Evolutionary conservation across 2,113 vertebrate species (phyloP).

Genomic region (Ptilonorhynchus violaceus): DNA sequence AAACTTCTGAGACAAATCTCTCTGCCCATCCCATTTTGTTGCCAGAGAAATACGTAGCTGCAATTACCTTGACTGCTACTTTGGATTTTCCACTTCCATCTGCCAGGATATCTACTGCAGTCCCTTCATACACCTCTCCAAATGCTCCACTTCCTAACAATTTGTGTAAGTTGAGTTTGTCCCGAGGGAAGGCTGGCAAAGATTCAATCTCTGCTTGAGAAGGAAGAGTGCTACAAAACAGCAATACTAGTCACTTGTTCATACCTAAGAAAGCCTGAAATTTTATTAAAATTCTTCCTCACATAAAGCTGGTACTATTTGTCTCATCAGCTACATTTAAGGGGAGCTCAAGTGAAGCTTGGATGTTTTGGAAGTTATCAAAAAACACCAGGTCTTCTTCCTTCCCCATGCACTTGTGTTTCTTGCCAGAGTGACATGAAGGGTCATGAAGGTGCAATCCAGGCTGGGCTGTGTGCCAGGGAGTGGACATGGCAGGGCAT

Average conservation of each 20-base stretch:
- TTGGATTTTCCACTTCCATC: conserved; percentile 64
- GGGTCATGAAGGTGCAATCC: neutral
- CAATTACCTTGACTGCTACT: conserved; percentile 78
- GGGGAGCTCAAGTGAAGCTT: neutral
- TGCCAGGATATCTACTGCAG: conserved; percentile 63
- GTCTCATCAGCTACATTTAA: neutral
- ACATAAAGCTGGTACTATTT: neutral
- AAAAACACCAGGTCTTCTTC: neutral
- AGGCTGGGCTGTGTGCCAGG: too few species aligned
- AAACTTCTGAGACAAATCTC: neutral
- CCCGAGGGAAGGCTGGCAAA: conserved; percentile 73
- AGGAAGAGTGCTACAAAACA: conserved; percentile 71
- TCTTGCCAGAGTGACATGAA: neutral
- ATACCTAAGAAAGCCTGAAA: neutral
- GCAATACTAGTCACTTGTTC: neutral
- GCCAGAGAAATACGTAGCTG: neutral
- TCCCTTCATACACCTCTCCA: conserved; percentile 80
- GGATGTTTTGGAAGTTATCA: neutral
- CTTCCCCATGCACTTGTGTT: neutral
- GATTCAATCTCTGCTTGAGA: conserved; percentile 71
- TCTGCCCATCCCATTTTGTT: neutral
- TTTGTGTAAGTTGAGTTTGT: conserved; percentile 71
- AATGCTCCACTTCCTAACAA: conserved; percentile 79
- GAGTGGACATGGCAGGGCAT: fast-evolving
- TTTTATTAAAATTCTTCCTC: neutral